Percentiles rank a stretch among this genome's conserved stretches.
Conservation (phyloP, 2,113 vertebrate species). For the Corvus hawaiiensis region DNA sequence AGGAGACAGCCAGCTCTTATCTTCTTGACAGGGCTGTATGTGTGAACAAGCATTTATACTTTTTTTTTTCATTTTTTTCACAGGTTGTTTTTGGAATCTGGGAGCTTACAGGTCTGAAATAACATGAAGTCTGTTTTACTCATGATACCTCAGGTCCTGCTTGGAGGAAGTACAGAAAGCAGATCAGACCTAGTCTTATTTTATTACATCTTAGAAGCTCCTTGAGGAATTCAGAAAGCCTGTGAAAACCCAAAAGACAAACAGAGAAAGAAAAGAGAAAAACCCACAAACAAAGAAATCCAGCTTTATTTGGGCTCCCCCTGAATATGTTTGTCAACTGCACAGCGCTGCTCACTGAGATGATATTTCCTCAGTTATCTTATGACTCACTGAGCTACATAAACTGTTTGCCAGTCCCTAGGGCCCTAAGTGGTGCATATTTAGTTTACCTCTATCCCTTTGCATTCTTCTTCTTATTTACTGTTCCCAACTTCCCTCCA, state of each 20-base stretch:
- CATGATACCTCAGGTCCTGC: neutral
- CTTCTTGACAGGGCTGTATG: neutral
- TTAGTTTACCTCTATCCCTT: neutral
- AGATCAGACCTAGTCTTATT: neutral
- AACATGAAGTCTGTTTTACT: neutral
- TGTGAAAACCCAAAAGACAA: neutral
- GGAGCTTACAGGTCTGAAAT: neutral
- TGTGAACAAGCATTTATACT: neutral
- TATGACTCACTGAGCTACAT: neutral
- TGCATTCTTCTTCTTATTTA: neutral
- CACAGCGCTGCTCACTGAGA: neutral
- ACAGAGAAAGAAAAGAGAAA: neutral
- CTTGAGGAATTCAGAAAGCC: neutral
- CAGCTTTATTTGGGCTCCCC: neutral
- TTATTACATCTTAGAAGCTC: neutral
- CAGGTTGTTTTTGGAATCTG: neutral
- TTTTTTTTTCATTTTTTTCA: neutral
- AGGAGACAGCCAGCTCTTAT: neutral
- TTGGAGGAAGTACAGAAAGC: neutral
- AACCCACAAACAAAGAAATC: neutral
- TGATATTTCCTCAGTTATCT: neutral
- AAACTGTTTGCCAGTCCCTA: neutral
- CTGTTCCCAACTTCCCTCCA: neutral
- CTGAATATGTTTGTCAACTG: neutral
- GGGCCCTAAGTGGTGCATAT: neutral